Evolutionary conservation across 2,797 vertebrate species (phyloP).

Genomic region (Chelmon rostratus): DNA sequence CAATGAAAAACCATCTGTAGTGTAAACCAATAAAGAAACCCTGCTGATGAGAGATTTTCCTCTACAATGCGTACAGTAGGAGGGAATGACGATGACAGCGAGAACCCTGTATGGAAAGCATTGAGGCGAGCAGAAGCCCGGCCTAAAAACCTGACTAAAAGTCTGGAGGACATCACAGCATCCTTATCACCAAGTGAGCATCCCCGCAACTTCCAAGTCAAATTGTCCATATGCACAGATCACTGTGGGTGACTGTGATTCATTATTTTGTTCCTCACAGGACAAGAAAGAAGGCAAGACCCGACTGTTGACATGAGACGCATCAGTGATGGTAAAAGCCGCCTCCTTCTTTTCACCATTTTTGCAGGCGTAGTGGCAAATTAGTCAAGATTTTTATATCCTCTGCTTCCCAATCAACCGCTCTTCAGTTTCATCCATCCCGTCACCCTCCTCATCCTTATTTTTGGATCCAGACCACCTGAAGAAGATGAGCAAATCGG

Average conservation of each 20-base stretch:
- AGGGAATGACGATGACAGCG: conserved; percentile 85
- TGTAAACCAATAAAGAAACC: neutral
- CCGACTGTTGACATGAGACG: conserved; percentile 84
- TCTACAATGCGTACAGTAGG: conserved; percentile 81
- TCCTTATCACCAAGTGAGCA: conserved; percentile 89
- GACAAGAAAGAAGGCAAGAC: conserved; percentile 88
- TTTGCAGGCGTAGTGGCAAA: neutral
- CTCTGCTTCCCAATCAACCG: conserved; percentile 15
- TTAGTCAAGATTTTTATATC: conserved; percentile 4
- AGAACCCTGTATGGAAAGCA: conserved; percentile 88
- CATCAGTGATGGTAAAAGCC: conserved; percentile 89
- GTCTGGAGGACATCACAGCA: conserved; percentile 93
- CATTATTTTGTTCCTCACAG: conserved; percentile 68
- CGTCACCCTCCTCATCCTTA: conserved; percentile 81
- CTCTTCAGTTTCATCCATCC: conserved; percentile 85
- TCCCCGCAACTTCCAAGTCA: conserved; percentile 42
- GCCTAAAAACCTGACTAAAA: conserved; percentile 91
- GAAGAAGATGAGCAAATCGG: conserved; percentile 96
- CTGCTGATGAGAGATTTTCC: neutral
- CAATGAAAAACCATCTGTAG: neutral
- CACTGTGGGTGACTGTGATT: neutral
- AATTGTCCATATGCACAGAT: neutral
- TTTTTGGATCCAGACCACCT: conserved; percentile 89
- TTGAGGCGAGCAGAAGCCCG: conserved; percentile 89
- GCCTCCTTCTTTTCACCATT: conserved; percentile 27